A percentile compares a stretch with the other conserved stretches of the same genome.
These are phyloP conservation scores for Battus philenor DNA, from an alignment of 1,140 invertebrate species.

Conservation along the genomic window DNA sequence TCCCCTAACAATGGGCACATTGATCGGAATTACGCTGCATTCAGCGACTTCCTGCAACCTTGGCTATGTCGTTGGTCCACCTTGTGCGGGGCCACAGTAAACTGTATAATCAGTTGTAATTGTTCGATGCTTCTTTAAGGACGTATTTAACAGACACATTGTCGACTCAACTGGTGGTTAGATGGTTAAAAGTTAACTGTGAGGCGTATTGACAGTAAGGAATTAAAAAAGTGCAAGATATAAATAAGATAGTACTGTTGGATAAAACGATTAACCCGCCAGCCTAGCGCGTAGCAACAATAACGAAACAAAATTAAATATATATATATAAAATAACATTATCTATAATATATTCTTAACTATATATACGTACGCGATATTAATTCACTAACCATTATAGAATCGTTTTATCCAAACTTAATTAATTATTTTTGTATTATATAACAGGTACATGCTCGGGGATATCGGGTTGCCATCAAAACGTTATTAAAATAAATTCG, in stretches of 20 bases:
- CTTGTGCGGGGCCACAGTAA: too few species aligned
- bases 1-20: too few species aligned
- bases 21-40: too few species aligned
- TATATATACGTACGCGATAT: slow-evolving; percentile 5
- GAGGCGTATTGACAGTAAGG: slow-evolving; percentile 21
- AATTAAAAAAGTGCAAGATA: slow-evolving; percentile 23
- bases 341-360: slow-evolving; percentile 5
- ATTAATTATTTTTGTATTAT: slow-evolving; percentile 9
- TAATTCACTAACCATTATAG: slow-evolving; percentile 15
- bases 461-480: slow-evolving; percentile 14
- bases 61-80: too few species aligned
- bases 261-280: slow-evolving; percentile 14
- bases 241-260: slow-evolving; percentile 8
- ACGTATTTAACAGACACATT: slow-evolving; percentile 2
- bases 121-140: slow-evolving; percentile 8
- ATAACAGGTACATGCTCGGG: slow-evolving; percentile 14
- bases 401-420: slow-evolving; percentile 16
- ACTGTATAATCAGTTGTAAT: too few species aligned
- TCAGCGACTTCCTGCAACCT: too few species aligned
- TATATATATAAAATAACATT: slow-evolving; percentile 11
- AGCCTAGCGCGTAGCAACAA: slow-evolving; percentile 2
- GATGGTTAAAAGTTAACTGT: slow-evolving; percentile 10
- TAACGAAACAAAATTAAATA: slow-evolving; percentile 4
- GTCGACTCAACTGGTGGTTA: slow-evolving; percentile 25
- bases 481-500: slow-evolving; percentile 8